Percentiles rank a stretch among this genome's conserved stretches.
These are phyloP conservation scores for Palloptera scutellata DNA, from an alignment of 2,888 invertebrate genomes.

Conservation along the genomic window DNA sequence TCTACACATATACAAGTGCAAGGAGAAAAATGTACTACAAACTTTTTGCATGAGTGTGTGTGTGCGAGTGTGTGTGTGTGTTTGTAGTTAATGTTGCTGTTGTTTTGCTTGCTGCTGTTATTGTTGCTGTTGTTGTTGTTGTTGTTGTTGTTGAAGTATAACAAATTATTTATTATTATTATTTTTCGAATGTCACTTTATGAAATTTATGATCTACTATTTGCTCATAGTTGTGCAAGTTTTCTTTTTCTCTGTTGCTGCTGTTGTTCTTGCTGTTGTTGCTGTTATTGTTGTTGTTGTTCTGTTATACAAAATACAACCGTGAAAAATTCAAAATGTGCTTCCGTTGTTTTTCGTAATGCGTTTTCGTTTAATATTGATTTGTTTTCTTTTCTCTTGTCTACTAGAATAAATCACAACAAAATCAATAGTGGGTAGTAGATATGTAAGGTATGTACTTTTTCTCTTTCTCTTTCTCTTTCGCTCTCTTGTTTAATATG, in stretches of 20 bases:
- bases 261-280: constrained; percentile 6
- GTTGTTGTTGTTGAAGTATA: constrained; percentile 2
- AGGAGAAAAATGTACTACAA: neutral
- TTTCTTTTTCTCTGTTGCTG: constrained; percentile 9
- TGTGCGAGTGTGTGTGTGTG: constrained; percentile 2
- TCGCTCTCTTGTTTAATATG: too few species aligned
- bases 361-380: neutral
- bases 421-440: too few species aligned
- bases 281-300: constrained; percentile 1
- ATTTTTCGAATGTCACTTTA: constrained; percentile 6
- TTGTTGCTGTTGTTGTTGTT: constrained; percentile 14
- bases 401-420: neutral
- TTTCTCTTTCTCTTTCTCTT: too few species aligned
- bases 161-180: neutral
- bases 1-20: too few species aligned
- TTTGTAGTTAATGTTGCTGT: neutral
- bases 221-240: constrained; percentile 21
- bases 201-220: constrained; percentile 20
- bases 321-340: too few species aligned
- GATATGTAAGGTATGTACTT: too few species aligned
- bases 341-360: constrained; percentile 17
- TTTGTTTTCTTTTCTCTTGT: neutral
- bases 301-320: constrained; percentile 17
- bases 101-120: neutral
- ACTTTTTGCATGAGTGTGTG: neutral